Conservation (phyloP, 64 coral and sea anemone species). For the Porites lutea region DNA sequence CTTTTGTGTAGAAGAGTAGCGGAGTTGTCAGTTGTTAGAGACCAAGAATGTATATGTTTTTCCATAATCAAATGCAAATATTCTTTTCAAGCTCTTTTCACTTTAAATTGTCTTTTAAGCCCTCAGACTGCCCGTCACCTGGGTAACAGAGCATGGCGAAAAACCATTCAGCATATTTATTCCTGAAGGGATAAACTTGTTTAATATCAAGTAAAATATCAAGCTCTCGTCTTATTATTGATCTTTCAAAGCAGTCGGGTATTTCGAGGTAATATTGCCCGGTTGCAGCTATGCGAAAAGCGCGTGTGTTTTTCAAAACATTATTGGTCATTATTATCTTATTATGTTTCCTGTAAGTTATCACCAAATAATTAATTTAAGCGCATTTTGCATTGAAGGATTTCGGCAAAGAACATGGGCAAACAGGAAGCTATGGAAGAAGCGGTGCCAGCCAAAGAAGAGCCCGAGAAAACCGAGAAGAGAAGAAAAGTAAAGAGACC, state of each 20-base stretch:
- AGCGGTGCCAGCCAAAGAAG: background rate
- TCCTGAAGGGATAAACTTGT: background rate
- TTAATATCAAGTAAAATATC: background rate
- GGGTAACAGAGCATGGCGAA: background rate
- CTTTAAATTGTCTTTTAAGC: background rate
- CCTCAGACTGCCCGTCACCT: background rate
- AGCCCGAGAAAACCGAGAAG: background rate
- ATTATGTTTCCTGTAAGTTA: no score
- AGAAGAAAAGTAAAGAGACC: background rate
- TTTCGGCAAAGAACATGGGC: background rate
- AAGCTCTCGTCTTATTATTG: background rate
- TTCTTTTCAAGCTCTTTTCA: background rate
- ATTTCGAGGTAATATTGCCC: no score
- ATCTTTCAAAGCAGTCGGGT: background rate
- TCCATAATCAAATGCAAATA: background rate
- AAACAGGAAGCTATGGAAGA: background rate
- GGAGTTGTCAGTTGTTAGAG: no score
- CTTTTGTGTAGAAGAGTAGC: no score
- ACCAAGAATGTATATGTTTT: no score
- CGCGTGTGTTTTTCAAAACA: no score
- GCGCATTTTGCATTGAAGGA: background rate
- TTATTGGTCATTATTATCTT: no score
- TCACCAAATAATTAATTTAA: background rate
- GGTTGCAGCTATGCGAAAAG: no score
- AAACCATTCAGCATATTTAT: conserved; percentile 25